Evolutionary conservation across 2,888 invertebrate genomes (phyloP), one percentile per base, ranked within the genome.

Genomic region (Desoria tigrina): DNA sequence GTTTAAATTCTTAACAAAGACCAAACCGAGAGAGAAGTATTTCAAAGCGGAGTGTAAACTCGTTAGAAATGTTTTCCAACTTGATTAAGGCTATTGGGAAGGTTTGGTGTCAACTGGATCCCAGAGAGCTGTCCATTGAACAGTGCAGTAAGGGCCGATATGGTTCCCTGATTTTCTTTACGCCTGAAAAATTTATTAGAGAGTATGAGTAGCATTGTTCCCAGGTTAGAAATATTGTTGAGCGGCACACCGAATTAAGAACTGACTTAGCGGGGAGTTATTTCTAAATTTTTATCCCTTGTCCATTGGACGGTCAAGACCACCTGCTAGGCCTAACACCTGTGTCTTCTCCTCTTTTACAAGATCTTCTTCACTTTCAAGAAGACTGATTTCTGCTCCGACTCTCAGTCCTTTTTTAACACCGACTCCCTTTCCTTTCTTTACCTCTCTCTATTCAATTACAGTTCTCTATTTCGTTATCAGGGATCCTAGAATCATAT

Each of bases 321-420:
- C 73, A 73, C 73, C 73, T 73, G 73, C 69, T 63, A 67, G 64
- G 68, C 58, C 51, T 66, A 69, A 73, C 68, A 73, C 73, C 71
- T 71, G 71, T 71, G 66, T 71, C 61, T 49, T 21, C 16, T 32
- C n/a, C 32, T 32, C 32, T 42, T 42, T 58, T 45, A 58, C 57
- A 58, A 42, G 42, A 42, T 58, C 32, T 32, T 32, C 32, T 32
- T 32, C 32, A 32, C 32, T 32, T 32, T 32, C n/a, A n/a, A n/a
- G n/a, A n/a, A n/a, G n/a, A n/a, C n/a, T 50, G 39, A 32, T 54
- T 32, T 32, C 32, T 37, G 21, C 23, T 37, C 37, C 24, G 3
- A 32, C 37, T 32, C 32, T 32, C 32, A 32, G 4, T 32, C 11
- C 32, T 32, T 11, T 11, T 32, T 11, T 11, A 32, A 32, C 32